These are phyloP conservation scores for Euborellia annulipes DNA, from an alignment of 1,140 invertebrate species.

Conservation along the genomic window DNA sequence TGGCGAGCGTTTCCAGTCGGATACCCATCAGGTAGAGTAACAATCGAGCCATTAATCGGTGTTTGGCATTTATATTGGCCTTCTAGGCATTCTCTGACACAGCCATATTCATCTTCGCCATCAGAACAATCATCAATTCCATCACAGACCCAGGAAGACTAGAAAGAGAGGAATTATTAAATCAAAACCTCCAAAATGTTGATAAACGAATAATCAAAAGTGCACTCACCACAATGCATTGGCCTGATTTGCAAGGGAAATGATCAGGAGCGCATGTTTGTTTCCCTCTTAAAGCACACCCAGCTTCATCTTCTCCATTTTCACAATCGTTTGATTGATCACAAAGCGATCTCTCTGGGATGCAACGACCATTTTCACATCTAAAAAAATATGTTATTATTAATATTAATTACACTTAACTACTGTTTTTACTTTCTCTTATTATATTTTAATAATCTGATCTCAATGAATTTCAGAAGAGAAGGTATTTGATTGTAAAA, in stretches of 20 bases:
- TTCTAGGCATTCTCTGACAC: conserved; percentile 49
- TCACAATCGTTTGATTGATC: conserved; percentile 71
- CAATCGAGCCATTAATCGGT: conserved; percentile 26
- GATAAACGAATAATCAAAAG: not conserved
- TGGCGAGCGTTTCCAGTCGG: conserved; percentile 5
- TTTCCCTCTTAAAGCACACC: conserved; percentile 42
- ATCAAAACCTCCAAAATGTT: not conserved
- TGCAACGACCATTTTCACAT: conserved; percentile 49
- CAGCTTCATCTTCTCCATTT: conserved; percentile 62
- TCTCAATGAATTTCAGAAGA: no score
- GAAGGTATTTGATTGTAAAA: no score
- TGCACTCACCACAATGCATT: conserved; percentile 9
- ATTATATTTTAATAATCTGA: no score
- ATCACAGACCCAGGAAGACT: conserved; percentile 73
- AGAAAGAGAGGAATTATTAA: conserved; percentile 4
- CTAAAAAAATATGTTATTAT: conserved; percentile 28
- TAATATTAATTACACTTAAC: no score
- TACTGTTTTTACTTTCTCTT: not conserved
- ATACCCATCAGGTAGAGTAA: conserved; percentile 23
- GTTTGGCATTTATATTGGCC: conserved; percentile 49
- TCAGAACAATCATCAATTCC: conserved; percentile 66
- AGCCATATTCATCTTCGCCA: conserved; percentile 65
- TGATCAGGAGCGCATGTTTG: conserved; percentile 49
- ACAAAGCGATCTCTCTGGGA: conserved; percentile 61
- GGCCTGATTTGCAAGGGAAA: conserved; percentile 40